phyloP scores from a whole-genome alignment of 2,113 vertebrate genomes.

The Panthera leo region DNA sequence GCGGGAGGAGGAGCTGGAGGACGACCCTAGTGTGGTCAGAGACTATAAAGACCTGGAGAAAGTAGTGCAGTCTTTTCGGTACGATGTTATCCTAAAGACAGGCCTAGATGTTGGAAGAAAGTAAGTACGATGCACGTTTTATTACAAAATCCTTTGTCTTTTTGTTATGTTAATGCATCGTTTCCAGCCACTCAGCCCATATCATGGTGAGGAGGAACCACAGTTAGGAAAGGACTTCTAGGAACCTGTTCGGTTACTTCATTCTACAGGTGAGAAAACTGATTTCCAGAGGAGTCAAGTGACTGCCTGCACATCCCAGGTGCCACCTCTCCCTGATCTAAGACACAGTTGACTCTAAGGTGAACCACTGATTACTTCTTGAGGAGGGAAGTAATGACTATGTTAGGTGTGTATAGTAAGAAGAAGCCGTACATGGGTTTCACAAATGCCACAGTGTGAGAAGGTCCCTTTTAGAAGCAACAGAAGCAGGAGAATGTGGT shows the following conservation, averaged over 20 bases:
- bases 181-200: neutral
- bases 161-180: neutral
- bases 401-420: neutral
- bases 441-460: neutral
- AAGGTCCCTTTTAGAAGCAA: neutral
- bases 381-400: neutral
- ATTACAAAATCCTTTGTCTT: neutral
- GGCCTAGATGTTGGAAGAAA: slow-evolving; percentile 94
- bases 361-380: neutral
- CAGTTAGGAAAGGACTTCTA: neutral
- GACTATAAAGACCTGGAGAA: slow-evolving; percentile 96
- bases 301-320: neutral
- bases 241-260: neutral
- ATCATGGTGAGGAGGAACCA: neutral
- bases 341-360: neutral
- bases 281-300: neutral
- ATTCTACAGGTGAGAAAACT: neutral
- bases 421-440: neutral
- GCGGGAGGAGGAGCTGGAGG: slow-evolving; percentile 87
- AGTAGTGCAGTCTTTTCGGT: slow-evolving; percentile 92
- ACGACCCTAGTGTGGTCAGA: slow-evolving; percentile 84
- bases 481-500: neutral
- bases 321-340: neutral
- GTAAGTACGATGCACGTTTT: slow-evolving; percentile 85
- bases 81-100: slow-evolving; percentile 92